Evolutionary conservation across 2,113 vertebrate species (phyloP), one percentile per base, ranked within the genome.

Genomic region (Equus quagga): DNA sequence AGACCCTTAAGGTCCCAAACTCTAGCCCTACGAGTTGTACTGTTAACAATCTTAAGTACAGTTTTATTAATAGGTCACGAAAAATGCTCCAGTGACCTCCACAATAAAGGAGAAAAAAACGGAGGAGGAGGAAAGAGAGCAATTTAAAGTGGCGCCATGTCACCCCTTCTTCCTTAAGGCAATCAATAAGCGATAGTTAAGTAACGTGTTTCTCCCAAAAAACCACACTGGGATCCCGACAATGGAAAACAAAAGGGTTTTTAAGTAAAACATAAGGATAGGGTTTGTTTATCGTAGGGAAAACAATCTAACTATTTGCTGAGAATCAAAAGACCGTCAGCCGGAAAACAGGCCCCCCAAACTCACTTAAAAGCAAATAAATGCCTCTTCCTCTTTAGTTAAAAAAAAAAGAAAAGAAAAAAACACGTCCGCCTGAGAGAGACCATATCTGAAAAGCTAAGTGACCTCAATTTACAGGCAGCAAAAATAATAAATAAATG

Each of bases 141-240:
- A 98, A 95, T 98, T 98, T 98, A 98, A 98, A 98, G 98, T 98
- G 98, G 98, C 98, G 98, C 98, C 98, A 96, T 97, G 96, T 94
- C 97, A 97, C 96, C 97, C 97, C 93, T 93, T 94, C 94, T 96
- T 93, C 95, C 97, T 86, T 81, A 96, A 89, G 93, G 97, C 98
- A 92, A 94, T 97, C 96, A 95, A 98, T 95, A 97, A 96, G 97
- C 97, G 97, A 97, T 96, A 98, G 96, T 98, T 97, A 94, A 96
- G 81, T 96, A 95, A 96, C 91, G 23, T 72, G 91, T 96, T 98
- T 89, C 96, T 88, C 96, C 54, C 91, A 97, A 54, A 96, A 97
- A 69, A 70, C 58, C 97, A 96, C 85, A 93, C 28, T 65, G 60
- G 58, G 64, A 96, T 87, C 72, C 89, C 72, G 76, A 91, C 81